A percentile compares a stretch with the other conserved stretches of the same genome.
These are phyloP conservation scores for Orycteropus afer DNA, from an alignment of 2,113 vertebrate species.

Conservation along the genomic window DNA sequence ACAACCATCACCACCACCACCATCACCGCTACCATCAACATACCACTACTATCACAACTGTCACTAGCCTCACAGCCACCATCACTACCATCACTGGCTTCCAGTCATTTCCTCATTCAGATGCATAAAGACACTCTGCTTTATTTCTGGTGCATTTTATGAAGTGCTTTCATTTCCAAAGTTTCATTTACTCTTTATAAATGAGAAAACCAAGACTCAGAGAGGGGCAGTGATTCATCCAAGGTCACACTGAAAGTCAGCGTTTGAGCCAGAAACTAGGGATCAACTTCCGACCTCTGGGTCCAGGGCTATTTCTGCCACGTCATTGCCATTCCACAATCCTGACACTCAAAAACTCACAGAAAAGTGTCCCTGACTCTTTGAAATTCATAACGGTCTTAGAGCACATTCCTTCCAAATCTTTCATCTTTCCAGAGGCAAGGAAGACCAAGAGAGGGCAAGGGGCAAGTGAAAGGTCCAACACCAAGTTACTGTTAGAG, in stretches of 20 bases:
- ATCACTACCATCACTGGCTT: neutral
- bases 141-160: neutral
- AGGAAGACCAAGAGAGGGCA: neutral
- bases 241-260: neutral
- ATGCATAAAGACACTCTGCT: neutral
- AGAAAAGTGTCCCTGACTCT: neutral
- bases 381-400: neutral
- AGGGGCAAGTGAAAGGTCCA: neutral
- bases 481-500: neutral
- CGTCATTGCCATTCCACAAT: accelerated
- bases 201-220: neutral
- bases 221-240: neutral
- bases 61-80: accelerated
- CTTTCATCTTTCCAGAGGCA: neutral
- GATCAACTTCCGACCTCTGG: neutral
- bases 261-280: neutral
- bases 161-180: neutral
- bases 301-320: neutral
- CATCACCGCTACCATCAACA: accelerated
- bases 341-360: neutral
- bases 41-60: accelerated
- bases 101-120: neutral
- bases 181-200: neutral
- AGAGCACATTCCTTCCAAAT: neutral
- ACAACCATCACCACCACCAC: accelerated